These are phyloP conservation scores for Eulemur coronatus DNA, from an alignment of 2,797 vertebrate genomes.

Conservation along the genomic window DNA sequence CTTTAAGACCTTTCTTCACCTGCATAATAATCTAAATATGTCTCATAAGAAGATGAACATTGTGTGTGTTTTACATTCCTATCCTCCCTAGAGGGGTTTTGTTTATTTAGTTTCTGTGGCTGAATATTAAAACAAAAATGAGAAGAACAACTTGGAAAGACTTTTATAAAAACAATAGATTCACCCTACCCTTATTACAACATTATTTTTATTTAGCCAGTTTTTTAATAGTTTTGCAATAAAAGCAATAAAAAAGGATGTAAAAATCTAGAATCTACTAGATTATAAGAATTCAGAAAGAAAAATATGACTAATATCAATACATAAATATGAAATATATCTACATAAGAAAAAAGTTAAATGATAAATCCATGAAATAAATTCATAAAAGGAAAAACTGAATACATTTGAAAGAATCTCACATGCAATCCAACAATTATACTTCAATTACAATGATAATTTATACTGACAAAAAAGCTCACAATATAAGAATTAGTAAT, in stretches of 20 bases:
- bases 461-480: background rate
- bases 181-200: constrained; percentile 80
- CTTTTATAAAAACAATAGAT: constrained; percentile 74
- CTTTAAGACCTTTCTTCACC: constrained; percentile 24
- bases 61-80: constrained; percentile 56
- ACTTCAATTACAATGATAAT: background rate
- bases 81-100: constrained; percentile 66
- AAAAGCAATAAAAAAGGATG: constrained; percentile 58
- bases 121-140: constrained; percentile 78
- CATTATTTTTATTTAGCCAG: constrained; percentile 76
- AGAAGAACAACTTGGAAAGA: constrained; percentile 79
- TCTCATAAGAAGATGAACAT: constrained; percentile 51
- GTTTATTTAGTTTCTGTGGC: constrained; percentile 79
- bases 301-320: background rate
- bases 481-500: background rate
- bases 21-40: background rate
- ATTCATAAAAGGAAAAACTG: background rate
- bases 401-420: background rate
- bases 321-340: background rate
- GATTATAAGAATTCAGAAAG: background rate
- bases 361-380: background rate
- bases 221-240: constrained; percentile 68
- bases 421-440: background rate
- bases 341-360: background rate
- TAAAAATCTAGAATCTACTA: constrained; percentile 41